Evolutionary conservation across 1,140 invertebrate genomes (phyloP).

Genomic region (Pararge aegeria): DNA sequence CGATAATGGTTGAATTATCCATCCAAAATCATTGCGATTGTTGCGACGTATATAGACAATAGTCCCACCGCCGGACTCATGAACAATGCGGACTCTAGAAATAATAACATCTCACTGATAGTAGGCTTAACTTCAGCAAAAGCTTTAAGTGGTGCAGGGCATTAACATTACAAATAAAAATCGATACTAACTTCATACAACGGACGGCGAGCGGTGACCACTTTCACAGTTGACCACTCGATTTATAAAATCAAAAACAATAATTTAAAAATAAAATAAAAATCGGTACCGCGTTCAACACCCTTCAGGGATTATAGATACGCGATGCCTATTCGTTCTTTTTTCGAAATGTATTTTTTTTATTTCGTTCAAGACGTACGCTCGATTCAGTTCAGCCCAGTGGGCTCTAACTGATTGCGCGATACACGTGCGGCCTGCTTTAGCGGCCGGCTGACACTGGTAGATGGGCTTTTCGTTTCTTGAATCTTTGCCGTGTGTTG

Average conservation of each 20-base stretch:
- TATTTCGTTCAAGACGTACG: slow-evolving; percentile 20
- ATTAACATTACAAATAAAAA: slow-evolving; percentile 16
- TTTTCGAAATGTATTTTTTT: slow-evolving; percentile 10
- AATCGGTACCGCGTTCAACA: slow-evolving; percentile 32
- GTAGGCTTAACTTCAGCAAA: background rate
- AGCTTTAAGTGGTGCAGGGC: slow-evolving; percentile 2
- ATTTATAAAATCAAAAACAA: background rate
- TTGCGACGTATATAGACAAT: no score
- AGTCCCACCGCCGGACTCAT: no score
- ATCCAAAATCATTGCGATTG: no score
- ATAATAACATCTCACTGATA: background rate
- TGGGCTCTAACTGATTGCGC: slow-evolving; percentile 39
- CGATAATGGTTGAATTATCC: no score
- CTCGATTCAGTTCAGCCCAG: slow-evolving; percentile 41
- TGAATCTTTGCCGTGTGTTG: background rate
- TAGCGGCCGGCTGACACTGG: slow-evolving; percentile 31
- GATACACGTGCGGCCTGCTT: slow-evolving; percentile 25
- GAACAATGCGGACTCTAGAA: background rate
- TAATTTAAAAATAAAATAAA: background rate
- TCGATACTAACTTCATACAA: slow-evolving; percentile 25
- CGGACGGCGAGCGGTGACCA: background rate
- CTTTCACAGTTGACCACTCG: slow-evolving; percentile 7
- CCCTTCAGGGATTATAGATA: slow-evolving; percentile 43
- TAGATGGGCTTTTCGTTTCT: background rate
- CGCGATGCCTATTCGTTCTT: slow-evolving; percentile 19